These are phyloP conservation scores for Phalacrocorax carbo DNA, from an alignment of 2,113 vertebrate species.

Conservation along the genomic window DNA sequence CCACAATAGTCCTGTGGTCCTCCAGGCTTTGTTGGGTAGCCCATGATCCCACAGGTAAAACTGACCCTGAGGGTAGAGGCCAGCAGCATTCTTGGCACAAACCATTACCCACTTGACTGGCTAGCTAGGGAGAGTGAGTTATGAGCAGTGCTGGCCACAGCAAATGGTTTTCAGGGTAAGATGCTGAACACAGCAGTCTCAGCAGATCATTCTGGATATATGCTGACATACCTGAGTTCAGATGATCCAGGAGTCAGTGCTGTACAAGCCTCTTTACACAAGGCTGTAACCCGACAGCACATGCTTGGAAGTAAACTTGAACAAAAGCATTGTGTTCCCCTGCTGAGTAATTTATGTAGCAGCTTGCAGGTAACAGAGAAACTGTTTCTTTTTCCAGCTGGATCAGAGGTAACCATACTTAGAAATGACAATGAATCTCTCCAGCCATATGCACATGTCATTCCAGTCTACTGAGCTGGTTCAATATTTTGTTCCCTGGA, in stretches of 20 bases:
- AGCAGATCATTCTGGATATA: neutral
- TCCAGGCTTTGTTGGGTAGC: neutral
- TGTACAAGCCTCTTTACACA: neutral
- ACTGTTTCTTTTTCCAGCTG: neutral
- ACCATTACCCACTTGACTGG: neutral
- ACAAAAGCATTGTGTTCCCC: neutral
- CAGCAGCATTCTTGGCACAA: neutral
- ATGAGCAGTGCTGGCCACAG: neutral
- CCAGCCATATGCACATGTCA: fast-evolving
- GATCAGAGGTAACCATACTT: neutral
- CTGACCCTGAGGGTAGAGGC: neutral
- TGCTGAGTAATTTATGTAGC: neutral
- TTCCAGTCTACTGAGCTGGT: neutral
- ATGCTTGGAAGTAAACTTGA: neutral
- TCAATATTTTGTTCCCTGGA: neutral
- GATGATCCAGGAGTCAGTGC: neutral
- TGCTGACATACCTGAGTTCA: neutral
- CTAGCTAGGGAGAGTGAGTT: neutral
- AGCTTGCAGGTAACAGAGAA: constrained; percentile 1
- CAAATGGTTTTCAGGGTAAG: neutral
- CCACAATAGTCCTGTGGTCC: neutral
- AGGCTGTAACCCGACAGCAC: neutral
- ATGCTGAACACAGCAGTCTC: neutral
- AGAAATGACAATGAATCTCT: neutral
- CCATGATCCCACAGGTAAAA: neutral